phyloP scores from a whole-genome alignment of 2,113 vertebrate genomes.

The Macroglossus sobrinus region DNA sequence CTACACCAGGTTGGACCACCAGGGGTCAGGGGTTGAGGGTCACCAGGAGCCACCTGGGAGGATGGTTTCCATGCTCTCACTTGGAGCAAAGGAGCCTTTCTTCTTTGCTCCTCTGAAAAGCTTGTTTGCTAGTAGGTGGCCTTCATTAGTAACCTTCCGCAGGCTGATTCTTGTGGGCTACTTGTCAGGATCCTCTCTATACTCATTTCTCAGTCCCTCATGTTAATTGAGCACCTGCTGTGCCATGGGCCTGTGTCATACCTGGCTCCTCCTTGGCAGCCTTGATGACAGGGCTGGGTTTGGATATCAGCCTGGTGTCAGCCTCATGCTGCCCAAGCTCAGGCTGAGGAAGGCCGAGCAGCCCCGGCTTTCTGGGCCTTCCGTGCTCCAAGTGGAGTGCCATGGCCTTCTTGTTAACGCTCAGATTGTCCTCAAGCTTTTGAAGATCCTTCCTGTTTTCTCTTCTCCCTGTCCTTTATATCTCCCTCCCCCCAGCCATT shows the following conservation, averaged over 20 bases:
- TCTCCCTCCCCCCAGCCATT: too few species aligned
- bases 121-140: not conserved
- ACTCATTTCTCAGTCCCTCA: rapidly evolving
- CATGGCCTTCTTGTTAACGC: not conserved
- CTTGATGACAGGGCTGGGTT: not conserved
- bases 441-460: not conserved
- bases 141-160: not conserved
- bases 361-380: not conserved
- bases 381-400: not conserved
- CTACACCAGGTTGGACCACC: too few species aligned
- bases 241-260: rapidly evolving
- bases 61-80: not conserved
- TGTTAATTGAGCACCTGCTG: rapidly evolving
- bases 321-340: not conserved
- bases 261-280: rapidly evolving
- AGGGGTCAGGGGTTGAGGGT: not conserved
- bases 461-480: not conserved
- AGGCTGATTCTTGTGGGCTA: rapidly evolving
- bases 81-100: not conserved
- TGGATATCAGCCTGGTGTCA: not conserved
- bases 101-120: rapidly evolving
- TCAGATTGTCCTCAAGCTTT: not conserved
- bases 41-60: too few species aligned
- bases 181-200: not conserved
- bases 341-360: not conserved